Evolutionary conservation across 2,113 vertebrate genomes (phyloP).

Genomic region (Ammodytes marinus): DNA sequence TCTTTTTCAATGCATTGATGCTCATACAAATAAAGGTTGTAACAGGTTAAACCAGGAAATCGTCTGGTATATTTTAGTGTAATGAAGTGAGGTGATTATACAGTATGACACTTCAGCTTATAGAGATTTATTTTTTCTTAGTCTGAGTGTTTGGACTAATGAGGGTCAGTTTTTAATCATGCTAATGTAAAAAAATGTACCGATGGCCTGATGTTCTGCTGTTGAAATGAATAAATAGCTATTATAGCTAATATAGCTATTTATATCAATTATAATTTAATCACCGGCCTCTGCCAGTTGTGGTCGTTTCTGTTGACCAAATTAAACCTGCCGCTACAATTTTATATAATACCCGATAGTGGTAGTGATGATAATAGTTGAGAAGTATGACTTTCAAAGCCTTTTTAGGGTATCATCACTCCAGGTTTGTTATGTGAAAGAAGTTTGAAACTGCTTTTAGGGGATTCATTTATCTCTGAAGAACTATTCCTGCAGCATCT

Average conservation of each 20-base stretch:
- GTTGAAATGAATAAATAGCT: background rate
- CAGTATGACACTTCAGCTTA: background rate
- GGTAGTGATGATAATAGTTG: background rate
- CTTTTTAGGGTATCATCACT: slow-evolving; percentile 11
- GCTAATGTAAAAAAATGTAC: background rate
- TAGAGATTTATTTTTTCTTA: background rate
- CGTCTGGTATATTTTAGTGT: background rate
- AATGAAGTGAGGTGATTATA: background rate
- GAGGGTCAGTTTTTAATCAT: background rate
- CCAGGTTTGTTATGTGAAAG: slow-evolving; percentile 42
- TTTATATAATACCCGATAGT: background rate
- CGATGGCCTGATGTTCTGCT: background rate
- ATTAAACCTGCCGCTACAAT: background rate
- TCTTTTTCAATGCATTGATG: background rate
- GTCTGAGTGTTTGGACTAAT: background rate
- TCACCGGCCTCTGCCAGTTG: background rate
- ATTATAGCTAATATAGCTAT: background rate
- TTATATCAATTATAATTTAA: background rate
- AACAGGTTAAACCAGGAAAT: background rate
- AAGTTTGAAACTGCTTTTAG: slow-evolving; percentile 26
- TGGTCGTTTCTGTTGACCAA: slow-evolving; percentile 3
- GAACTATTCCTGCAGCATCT: slow-evolving; percentile 16
- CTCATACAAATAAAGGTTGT: background rate
- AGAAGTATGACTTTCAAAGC: slow-evolving; percentile 35
- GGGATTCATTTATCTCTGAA: slow-evolving; percentile 28